Conservation (phyloP, 2,888 invertebrate species). For the Leucophenga maculata region DNA sequence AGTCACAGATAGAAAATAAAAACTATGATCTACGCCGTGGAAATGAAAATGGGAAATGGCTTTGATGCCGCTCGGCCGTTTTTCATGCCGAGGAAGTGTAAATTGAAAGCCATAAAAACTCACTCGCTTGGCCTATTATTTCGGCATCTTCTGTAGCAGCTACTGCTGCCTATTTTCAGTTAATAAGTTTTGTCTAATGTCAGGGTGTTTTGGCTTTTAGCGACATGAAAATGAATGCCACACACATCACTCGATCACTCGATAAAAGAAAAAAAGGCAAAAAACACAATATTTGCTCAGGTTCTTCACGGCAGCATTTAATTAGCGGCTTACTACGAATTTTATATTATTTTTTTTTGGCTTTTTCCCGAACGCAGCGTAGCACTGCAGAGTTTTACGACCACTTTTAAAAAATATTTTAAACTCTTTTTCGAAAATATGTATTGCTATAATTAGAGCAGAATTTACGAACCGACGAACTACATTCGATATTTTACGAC, state of each 20-base stretch:
- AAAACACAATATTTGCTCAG: neutral
- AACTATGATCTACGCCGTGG: constrained; percentile 28
- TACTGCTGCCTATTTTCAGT: constrained; percentile 44
- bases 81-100: constrained; percentile 56
- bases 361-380: neutral
- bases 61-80: constrained; percentile 13
- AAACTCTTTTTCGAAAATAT: neutral
- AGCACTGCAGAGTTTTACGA: neutral
- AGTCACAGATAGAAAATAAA: neutral
- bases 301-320: constrained; percentile 1
- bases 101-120: constrained; percentile 60
- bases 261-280: neutral
- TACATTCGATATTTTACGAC: neutral
- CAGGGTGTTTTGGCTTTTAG: constrained; percentile 60
- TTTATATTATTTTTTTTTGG: neutral
- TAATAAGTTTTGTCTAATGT: constrained; percentile 45
- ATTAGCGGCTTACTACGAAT: neutral
- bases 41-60: constrained; percentile 24
- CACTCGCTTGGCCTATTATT: constrained; percentile 15
- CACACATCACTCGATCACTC: constrained; percentile 24
- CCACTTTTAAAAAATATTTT: too few species aligned
- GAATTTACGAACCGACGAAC: too few species aligned
- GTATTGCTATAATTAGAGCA: neutral
- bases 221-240: constrained; percentile 52
- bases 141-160: constrained; percentile 27